Percentiles rank a stretch among this genome's conserved stretches.
Evolutionary conservation across 2,888 invertebrate species (phyloP).

Genomic region (Thysanoteuthis rhombus): DNA sequence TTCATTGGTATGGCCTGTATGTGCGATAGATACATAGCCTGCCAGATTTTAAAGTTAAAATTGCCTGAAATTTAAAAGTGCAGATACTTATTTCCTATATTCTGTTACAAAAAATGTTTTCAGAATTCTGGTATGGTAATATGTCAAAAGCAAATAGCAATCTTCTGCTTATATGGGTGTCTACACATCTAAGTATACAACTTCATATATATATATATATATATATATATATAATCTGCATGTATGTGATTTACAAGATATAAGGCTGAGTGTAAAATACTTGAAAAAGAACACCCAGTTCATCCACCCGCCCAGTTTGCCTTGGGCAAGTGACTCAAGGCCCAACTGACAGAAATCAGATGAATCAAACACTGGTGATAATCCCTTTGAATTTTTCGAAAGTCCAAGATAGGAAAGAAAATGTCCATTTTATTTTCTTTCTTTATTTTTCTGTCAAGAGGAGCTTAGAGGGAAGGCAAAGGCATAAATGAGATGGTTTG

Average conservation of each 20-base stretch:
- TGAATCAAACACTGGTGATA: background rate
- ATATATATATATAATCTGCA: background rate
- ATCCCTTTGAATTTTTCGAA: background rate
- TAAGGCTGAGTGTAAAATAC: background rate
- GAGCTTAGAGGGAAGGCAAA: background rate
- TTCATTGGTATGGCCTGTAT: too few relatives aligned
- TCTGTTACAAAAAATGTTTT: too few relatives aligned
- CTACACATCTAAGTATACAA: too few relatives aligned
- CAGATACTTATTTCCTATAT: too few relatives aligned
- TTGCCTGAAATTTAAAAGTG: too few relatives aligned
- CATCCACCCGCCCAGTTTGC: background rate
- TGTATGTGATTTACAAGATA: background rate
- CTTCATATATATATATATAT: background rate
- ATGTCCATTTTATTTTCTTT: background rate
- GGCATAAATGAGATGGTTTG: constrained; percentile 12
- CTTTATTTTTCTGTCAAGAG: background rate
- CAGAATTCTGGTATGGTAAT: too few relatives aligned
- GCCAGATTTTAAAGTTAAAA: too few relatives aligned
- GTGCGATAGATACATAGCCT: too few relatives aligned
- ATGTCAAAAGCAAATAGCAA: too few relatives aligned
- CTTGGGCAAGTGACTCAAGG: background rate
- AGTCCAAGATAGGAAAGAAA: constrained; percentile 12
- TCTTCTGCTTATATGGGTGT: too few relatives aligned
- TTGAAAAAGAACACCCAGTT: background rate
- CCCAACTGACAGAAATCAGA: background rate